Evolutionary conservation across 2,797 vertebrate species (phyloP), one percentile per base, ranked within the genome.

Genomic region (Tragopan temminckii): DNA sequence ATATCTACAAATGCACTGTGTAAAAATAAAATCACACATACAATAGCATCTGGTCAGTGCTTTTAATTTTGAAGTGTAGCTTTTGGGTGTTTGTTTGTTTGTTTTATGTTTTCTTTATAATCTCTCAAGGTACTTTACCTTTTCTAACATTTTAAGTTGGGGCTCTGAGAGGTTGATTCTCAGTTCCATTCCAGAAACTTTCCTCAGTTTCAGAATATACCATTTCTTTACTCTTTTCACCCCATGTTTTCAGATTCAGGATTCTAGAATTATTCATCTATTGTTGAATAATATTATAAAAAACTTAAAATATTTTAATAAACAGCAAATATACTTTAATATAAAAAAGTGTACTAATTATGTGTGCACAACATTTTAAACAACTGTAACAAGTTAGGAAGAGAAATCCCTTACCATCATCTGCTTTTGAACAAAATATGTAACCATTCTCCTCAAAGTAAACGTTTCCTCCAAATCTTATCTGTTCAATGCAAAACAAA

Each of bases 371-470:
- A 19, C 13, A 38, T 31, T 92, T 62, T 48, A 9, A 82, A 66
- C 36, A 75, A 29, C 25, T 0, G 9, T 48, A 35, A 36, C 13
- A 9, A 4, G 29, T 36, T 55, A 88, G 35, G 23, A 95, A 50
- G 33, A 94, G 24, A 92, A 91, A 84, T 71, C 46, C 16, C 96
- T 97, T 98, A 99, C 99, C 97, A 80, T 97, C 96, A 95, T 88
- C 97, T 83, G 93, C 97, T 96, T 98, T 97, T 84, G 97, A 97
- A 95, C 98, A 98, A 97, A 98, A 99, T 97, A 99, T 97, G 81
- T 98, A 98, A 88, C 98, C 97, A 31, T 97, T 96, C 91, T 99
- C 98, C 95, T 98, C 97, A 92, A 98, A 98, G 96, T 99, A 99
- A 43, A 98, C 94, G 90, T 98, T 98, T 53, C 98, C 95, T 66